Base-by-base conservation (phyloP, 2,797 vertebrate genomes). In the Takifugu ocellatus region DNA sequence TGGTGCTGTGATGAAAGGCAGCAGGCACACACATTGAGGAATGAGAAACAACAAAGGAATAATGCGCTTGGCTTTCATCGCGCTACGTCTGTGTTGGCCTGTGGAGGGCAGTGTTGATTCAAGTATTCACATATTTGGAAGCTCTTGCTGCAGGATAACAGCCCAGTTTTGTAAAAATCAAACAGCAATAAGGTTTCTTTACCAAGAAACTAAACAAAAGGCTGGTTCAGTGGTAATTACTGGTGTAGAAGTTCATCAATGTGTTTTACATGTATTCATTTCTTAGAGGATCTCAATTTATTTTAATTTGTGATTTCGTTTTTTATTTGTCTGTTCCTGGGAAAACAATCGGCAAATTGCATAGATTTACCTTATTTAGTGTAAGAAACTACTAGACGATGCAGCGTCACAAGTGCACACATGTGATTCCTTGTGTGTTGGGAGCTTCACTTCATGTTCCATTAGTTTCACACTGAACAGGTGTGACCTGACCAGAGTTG, bases 101-200 rank as follows among this genome's bases (percentile, higher is more conserved):
- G 58, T 56, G 79, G 91, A 72, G 81, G 89, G 90, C 90, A 91
- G 84, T 91, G 78, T 89, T 89, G 89, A 75, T 84, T 78, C n/a
- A 89, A 54, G 50, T 39, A 76, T 83, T 8, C 50, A 16, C 24
- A 1, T 6, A 61, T 70, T 67, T 73, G 36, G 68, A 69, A 54
- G 63, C 59, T 56, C 74, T 71, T 78, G 62, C 75, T 82, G 80
- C 74, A 80, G 74, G 81, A 77, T 45, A 64, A 59, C 72, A 46
- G 52, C 49, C 58, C 69, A 82, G 79, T 60, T 80, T 56, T 36
- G 39, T 65, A 47, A 61, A 79, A 70, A 21, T 71, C 25, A 61
- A 61, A 70, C 50, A 25, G 54, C 54, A 68, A 65, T 60, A 54
- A 31, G 52, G 44, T 59, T 52, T 47, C 33, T 68, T 25, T 53